Conservation (phyloP, 2,797 vertebrate genomes). For the Champsocephalus esox region DNA sequence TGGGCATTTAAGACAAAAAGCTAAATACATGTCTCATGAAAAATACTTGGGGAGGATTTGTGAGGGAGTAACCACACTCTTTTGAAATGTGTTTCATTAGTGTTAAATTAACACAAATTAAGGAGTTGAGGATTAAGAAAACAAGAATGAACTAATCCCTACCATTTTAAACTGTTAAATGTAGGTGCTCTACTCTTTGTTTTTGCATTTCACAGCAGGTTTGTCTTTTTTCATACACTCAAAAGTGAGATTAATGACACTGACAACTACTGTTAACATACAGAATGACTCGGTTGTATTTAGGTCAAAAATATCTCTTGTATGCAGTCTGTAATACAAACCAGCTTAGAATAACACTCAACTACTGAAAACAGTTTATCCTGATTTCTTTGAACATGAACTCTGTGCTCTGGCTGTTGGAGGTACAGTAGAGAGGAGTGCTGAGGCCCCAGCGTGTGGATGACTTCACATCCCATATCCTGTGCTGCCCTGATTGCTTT, state of each 20-base stretch:
- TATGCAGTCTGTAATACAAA: neutral
- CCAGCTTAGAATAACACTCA: constrained; percentile 4
- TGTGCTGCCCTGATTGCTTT: constrained; percentile 82
- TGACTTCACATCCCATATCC: constrained; percentile 88
- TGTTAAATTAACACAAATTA: neutral
- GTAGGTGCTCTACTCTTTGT: neutral
- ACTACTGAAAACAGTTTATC: neutral
- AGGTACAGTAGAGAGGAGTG: constrained; percentile 34
- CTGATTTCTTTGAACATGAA: constrained; percentile 34
- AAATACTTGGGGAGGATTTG: constrained; percentile 7
- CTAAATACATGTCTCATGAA: neutral
- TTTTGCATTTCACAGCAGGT: neutral
- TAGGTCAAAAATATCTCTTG: neutral
- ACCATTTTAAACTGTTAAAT: neutral
- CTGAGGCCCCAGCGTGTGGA: constrained; percentile 74
- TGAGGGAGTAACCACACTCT: constrained; percentile 10
- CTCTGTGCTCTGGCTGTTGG: constrained; percentile 38
- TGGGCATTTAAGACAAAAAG: constrained; percentile 33
- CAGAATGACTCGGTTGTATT: neutral
- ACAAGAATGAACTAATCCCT: neutral
- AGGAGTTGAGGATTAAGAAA: constrained; percentile 1
- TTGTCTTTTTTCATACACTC: neutral
- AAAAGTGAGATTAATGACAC: neutral
- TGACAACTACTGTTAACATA: neutral
- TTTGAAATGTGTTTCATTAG: neutral